Evolutionary conservation across 30 jellyfish, hydroid and myxozoan species (phyloP).

Genomic region (Sanderia malayensis): DNA sequence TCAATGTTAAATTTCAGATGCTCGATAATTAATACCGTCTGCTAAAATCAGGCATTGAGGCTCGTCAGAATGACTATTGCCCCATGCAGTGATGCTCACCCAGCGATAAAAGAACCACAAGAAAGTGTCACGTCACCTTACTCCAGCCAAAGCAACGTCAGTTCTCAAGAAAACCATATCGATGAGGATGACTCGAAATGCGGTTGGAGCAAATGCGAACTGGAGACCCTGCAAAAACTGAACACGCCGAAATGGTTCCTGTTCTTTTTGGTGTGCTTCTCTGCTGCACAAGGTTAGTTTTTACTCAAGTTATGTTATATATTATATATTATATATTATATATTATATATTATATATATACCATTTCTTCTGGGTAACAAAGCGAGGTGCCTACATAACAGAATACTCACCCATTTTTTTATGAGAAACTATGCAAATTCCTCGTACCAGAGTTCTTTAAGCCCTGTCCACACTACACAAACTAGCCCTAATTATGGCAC

Average conservation of each 20-base stretch:
- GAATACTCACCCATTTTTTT: no score
- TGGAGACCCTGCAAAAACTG: conserved; percentile 74
- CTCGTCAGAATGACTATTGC: conserved; percentile 20
- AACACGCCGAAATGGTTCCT: conserved; percentile 97
- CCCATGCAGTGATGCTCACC: neutral
- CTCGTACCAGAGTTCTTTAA: no score
- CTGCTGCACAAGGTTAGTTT: conserved; percentile 88
- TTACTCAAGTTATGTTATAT: neutral
- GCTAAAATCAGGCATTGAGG: neutral
- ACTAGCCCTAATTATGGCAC: no score
- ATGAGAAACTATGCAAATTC: no score
- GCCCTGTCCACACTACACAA: no score
- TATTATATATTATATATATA: no score
- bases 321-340: no score
- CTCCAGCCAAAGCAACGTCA: neutral
- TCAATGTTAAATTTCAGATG: neutral
- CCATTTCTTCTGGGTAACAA: no score
- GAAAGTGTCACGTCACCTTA: neutral
- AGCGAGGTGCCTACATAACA: no score
- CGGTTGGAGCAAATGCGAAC: conserved; percentile 96
- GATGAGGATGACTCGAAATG: conserved; percentile 45
- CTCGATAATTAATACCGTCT: neutral
- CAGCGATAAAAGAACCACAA: neutral
- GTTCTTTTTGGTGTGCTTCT: conserved; percentile 86
- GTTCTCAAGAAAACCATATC: neutral